These are phyloP conservation scores for Protonibea diacanthus DNA, from an alignment of 2,797 vertebrate species.

Conservation along the genomic window DNA sequence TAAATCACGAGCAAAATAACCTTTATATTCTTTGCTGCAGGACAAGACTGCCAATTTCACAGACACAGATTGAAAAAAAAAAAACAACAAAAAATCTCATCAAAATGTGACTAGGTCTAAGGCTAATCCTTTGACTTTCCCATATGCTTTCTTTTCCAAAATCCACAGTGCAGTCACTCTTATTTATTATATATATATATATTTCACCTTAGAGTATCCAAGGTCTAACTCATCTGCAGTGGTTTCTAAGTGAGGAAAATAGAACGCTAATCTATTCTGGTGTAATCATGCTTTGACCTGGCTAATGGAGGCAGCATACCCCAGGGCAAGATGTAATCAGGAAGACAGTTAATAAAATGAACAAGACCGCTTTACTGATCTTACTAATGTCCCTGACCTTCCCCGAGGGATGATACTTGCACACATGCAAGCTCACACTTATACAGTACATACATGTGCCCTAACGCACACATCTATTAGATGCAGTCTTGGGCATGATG, in stretches of 20 bases:
- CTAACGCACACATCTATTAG: slow-evolving; percentile 16
- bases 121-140: slow-evolving; percentile 34
- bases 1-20: slow-evolving; percentile 46
- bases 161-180: slow-evolving; percentile 17
- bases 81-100: not conserved
- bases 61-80: slow-evolving; percentile 22
- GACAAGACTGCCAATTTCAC: slow-evolving; percentile 40
- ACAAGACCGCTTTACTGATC: slow-evolving; percentile 76
- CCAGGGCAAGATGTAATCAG: slow-evolving; percentile 80
- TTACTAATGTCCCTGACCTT: slow-evolving; percentile 77
- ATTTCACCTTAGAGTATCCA: slow-evolving; percentile 59
- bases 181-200: not conserved
- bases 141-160: slow-evolving; percentile 15
- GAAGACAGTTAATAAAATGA: slow-evolving; percentile 82
- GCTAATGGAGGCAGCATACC: slow-evolving; percentile 81
- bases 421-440: slow-evolving; percentile 35
- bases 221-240: slow-evolving; percentile 53
- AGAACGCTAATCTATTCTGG: slow-evolving; percentile 75
- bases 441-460: slow-evolving; percentile 44
- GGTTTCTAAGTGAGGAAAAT: slow-evolving; percentile 66
- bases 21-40: slow-evolving; percentile 52
- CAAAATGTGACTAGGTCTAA: not conserved
- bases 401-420: slow-evolving; percentile 55
- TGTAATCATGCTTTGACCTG: slow-evolving; percentile 79
- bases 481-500: slow-evolving; percentile 2